Conservation (phyloP, 2,113 vertebrate genomes). For the Mixornis gularis region DNA sequence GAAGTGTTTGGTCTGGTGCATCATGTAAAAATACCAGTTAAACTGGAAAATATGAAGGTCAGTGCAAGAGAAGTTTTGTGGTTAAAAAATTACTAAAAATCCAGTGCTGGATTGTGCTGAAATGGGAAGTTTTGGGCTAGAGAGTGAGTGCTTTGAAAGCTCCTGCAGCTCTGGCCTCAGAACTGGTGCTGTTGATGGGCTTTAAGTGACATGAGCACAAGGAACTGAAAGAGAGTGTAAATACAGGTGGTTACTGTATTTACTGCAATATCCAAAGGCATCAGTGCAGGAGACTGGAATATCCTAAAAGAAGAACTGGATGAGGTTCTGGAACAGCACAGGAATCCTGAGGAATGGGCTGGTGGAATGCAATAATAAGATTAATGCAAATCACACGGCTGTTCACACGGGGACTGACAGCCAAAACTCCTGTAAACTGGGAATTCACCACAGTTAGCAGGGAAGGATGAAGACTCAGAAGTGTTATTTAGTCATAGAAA, state of each 20-base stretch:
- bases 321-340: not conserved
- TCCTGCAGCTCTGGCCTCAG: not conserved
- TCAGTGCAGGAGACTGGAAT: not conserved
- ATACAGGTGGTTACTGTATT: not conserved
- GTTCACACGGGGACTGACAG: not conserved
- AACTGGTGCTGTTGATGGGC: not conserved
- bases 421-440: not conserved
- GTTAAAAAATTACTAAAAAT: not conserved
- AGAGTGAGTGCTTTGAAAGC: not conserved
- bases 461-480: not conserved
- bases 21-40: not conserved
- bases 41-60: not conserved
- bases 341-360: not conserved
- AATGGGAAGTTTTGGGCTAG: not conserved
- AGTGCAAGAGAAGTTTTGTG: not conserved
- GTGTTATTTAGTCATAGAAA: not conserved
- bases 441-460: not conserved
- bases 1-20: not conserved
- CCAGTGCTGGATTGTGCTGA: not conserved
- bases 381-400: constrained; percentile 8
- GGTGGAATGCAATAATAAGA: constrained; percentile 13
- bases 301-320: not conserved
- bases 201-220: not conserved
- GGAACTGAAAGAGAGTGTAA: not conserved
- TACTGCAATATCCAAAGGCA: not conserved